Percentiles rank a stretch among this genome's conserved stretches.
phyloP scores from a whole-genome alignment of 2,113 vertebrate genomes.

The Phalacrocorax brasilianus region DNA sequence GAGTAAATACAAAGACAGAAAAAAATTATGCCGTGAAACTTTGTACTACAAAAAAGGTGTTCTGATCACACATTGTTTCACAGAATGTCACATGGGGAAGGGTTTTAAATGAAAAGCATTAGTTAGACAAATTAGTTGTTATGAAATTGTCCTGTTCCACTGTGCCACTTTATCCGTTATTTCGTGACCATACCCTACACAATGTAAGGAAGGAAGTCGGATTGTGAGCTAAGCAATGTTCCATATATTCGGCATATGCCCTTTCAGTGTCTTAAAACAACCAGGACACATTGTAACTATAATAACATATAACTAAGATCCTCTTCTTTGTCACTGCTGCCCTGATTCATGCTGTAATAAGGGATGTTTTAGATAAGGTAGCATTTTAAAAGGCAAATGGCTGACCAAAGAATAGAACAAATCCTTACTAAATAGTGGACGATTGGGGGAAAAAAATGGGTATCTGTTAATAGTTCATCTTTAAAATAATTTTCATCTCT shows the following conservation, averaged over 20 bases:
- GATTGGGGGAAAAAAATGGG: not conserved
- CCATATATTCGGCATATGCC: not conserved
- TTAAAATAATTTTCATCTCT: not conserved
- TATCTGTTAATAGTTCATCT: not conserved
- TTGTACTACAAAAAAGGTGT: not conserved
- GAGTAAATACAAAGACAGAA: not conserved
- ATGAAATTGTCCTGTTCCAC: not conserved
- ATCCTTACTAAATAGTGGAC: not conserved
- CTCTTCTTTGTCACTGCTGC: not conserved
- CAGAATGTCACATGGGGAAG: not conserved
- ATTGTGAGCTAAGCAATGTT: not conserved
- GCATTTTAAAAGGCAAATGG: not conserved
- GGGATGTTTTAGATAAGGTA: not conserved
- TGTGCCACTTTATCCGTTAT: not conserved
- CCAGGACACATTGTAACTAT: not conserved
- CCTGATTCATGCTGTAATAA: not conserved
- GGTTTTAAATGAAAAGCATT: not conserved
- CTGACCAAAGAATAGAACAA: not conserved
- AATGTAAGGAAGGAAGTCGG: not conserved
- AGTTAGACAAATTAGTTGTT: not conserved
- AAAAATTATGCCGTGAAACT: not conserved
- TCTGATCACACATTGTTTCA: not conserved
- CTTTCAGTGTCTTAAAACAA: conserved; percentile 10
- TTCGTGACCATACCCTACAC: not conserved
- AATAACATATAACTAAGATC: not conserved